Conservation (phyloP, 2,888 invertebrate genomes). For the Formica aserva region DNA sequence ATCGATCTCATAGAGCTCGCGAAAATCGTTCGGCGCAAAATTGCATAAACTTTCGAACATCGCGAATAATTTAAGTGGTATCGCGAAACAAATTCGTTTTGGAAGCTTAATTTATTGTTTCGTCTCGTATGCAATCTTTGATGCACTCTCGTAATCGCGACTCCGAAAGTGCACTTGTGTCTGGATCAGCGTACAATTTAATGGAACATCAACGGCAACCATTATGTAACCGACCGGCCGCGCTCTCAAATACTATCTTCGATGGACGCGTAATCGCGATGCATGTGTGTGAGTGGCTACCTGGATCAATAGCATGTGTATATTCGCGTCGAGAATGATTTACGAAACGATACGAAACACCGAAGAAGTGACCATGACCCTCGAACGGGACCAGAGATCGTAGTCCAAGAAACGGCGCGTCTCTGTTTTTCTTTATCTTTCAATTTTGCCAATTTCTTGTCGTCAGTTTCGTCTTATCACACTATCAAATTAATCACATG, state of each 20-base stretch:
- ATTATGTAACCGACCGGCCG: constrained; percentile 35
- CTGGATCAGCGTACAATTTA: constrained; percentile 20
- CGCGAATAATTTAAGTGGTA: constrained; percentile 14
- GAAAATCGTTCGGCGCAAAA: background rate
- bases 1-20: background rate
- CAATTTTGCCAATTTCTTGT: constrained; percentile 10
- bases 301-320: constrained; percentile 44
- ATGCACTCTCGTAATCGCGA: background rate
- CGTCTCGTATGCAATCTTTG: background rate
- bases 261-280: constrained; percentile 42
- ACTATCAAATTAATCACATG: constrained; percentile 11
- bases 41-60: background rate
- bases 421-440: background rate
- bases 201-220: constrained; percentile 23
- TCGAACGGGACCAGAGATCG: constrained; percentile 12
- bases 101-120: background rate
- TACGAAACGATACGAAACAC: constrained; percentile 15
- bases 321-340: constrained; percentile 38
- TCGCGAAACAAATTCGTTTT: background rate
- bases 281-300: constrained; percentile 30
- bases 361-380: constrained; percentile 40
- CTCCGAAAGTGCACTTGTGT: constrained; percentile 28
- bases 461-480: background rate
- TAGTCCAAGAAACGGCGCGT: constrained; percentile 42
- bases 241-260: constrained; percentile 26